These are phyloP conservation scores for Numenius phaeopus DNA, from an alignment of 2,797 vertebrate genomes.

Conservation along the genomic window DNA sequence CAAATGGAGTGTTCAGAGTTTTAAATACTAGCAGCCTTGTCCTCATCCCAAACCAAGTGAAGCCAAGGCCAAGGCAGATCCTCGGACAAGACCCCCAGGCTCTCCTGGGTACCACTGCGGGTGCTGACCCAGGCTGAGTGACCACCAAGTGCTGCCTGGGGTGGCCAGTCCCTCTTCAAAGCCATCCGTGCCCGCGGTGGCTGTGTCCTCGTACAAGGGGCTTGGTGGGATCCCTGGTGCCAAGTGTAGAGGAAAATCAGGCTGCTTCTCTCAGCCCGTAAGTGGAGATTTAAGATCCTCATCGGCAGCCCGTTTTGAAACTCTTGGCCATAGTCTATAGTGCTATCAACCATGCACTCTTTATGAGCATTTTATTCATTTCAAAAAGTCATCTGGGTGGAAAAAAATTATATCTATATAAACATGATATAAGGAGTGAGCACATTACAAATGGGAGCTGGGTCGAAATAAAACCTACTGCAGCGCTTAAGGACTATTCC, in stretches of 20 bases:
- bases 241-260: background rate
- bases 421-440: constrained; percentile 40
- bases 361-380: constrained; percentile 25
- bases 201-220: background rate
- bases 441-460: constrained; percentile 21
- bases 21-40: background rate
- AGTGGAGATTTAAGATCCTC: background rate
- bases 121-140: background rate
- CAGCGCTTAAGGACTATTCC: constrained; percentile 2
- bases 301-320: background rate
- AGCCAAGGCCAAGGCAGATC: background rate
- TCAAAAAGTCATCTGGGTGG: background rate
- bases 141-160: background rate
- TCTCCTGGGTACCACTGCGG: background rate
- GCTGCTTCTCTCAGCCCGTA: background rate
- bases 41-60: background rate
- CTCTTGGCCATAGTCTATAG: background rate
- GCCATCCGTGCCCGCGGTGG: rapidly evolving
- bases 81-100: background rate
- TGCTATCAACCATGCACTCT: background rate
- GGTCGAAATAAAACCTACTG: constrained; percentile 16
- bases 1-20: background rate
- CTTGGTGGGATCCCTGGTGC: background rate
- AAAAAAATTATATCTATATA: constrained; percentile 24
- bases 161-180: background rate